Evolutionary conservation across 92 coral and sea anemone species (phyloP).

Genomic region (Porites divaricata): DNA sequence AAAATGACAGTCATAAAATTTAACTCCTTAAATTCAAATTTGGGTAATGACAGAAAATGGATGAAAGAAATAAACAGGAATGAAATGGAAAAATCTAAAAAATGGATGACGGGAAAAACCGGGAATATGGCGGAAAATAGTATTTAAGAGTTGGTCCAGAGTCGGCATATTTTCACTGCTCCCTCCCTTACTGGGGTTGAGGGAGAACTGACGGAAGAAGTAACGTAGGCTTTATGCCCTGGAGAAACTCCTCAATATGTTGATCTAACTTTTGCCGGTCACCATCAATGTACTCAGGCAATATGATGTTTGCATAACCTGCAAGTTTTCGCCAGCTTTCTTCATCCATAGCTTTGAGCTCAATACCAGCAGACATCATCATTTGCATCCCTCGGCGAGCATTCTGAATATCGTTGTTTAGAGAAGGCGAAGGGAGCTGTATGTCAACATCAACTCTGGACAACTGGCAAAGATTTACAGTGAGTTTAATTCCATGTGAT

Average conservation of each 20-base stretch:
- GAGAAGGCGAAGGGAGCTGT: not conserved
- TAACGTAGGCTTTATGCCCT: not conserved
- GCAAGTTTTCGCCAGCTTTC: slow-evolving; percentile 36
- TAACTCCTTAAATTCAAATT: too few relatives aligned
- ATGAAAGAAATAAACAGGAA: too few relatives aligned
- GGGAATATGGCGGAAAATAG: too few relatives aligned
- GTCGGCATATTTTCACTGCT: too few relatives aligned
- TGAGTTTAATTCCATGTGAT: not conserved
- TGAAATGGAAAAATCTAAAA: too few relatives aligned
- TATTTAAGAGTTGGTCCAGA: too few relatives aligned
- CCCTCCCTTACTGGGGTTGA: not conserved
- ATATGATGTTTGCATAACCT: not conserved
- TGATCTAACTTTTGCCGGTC: slow-evolving; percentile 29
- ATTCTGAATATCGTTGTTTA: slow-evolving; percentile 11
- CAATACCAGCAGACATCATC: slow-evolving; percentile 28
- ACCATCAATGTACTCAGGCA: slow-evolving; percentile 27
- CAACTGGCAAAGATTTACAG: slow-evolving; percentile 38
- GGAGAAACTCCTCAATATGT: slow-evolving; percentile 21
- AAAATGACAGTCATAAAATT: too few relatives aligned
- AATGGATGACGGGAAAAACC: too few relatives aligned
- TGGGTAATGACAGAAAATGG: too few relatives aligned
- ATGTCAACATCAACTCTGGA: slow-evolving; percentile 15
- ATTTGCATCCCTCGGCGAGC: slow-evolving; percentile 17
- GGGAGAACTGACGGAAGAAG: not conserved
- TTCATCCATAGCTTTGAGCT: slow-evolving; percentile 34